Evolutionary conservation across 2,888 invertebrate genomes (phyloP), one percentile per base, ranked within the genome.

Genomic region (Nezara viridula): DNA sequence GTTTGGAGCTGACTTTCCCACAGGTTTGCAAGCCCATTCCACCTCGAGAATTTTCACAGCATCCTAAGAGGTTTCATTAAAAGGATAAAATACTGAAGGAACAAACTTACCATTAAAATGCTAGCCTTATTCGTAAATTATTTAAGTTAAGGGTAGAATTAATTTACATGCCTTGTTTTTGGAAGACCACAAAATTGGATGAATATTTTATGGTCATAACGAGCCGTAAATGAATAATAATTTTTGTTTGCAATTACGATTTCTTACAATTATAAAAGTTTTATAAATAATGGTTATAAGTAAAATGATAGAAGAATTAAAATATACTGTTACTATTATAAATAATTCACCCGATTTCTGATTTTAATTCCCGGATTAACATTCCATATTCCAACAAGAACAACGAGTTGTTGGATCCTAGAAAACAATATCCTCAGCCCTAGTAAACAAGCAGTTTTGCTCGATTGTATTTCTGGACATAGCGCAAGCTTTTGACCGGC

Each of bases 41-140:
- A 73, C 32, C 21, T 73, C 32, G 37, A 19, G 37, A 73, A 73
- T 73, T 73, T 73, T 32, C 16, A 21, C 32, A 37, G 66, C 66
- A 73, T 37, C 37, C 66, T 73, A 73, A 73, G 19, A 73, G 32
- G 66, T 32, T 73, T 73, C 66, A 73, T 73, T 73, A 73, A 73
- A 73, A 73, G 66, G 27, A 37, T 19, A 73, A 66, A 73, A 73
- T 37, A 37, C 66, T 73, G 21, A 16, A 37, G 66, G 60, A 37
- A 73, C 19, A 73, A 73, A 73, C 37, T 73, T 37, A 73, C 19
- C 32, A 73, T 32, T 73, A 37, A 73, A 73, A 73, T 37, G 27
- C 32, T 0, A n/a, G 55, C n/a, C 55, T 55, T 55, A n/a, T 55
- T 60, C 37, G 5, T 73, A 73, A 37, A 73, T 73, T 73, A 73